These are phyloP conservation scores for Delphinapterus leucas DNA, from an alignment of 2,113 vertebrate species.

Conservation along the genomic window DNA sequence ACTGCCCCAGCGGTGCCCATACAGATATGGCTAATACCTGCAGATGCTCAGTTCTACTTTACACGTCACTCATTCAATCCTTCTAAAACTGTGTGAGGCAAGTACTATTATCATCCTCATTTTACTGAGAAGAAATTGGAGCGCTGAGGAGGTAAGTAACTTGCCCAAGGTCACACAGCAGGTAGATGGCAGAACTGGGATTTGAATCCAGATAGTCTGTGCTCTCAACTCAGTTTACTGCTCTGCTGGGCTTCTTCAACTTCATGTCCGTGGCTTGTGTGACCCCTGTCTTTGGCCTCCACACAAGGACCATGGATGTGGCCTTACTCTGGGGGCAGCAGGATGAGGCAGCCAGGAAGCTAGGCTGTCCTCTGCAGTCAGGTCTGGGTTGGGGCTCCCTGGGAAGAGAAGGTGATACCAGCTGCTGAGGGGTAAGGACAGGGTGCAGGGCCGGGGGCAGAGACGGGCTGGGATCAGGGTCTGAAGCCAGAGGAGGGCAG, in stretches of 20 bases:
- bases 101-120: background rate
- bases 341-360: background rate
- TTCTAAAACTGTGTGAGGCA: background rate
- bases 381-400: background rate
- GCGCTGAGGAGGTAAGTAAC: background rate
- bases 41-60: background rate
- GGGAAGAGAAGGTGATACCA: background rate
- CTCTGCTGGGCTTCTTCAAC: background rate
- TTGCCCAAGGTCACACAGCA: background rate
- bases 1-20: background rate
- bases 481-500: background rate
- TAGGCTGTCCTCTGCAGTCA: background rate
- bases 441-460: background rate
- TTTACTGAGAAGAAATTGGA: background rate
- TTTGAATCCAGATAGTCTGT: background rate
- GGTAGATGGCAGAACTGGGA: background rate
- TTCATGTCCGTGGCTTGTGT: background rate
- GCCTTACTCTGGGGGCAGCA: background rate
- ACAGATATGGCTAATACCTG: background rate
- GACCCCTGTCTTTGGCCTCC: background rate
- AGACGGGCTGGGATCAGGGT: background rate
- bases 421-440: background rate
- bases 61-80: background rate
- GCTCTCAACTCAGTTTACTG: background rate
- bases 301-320: background rate